Conservation (phyloP, 2,113 vertebrate genomes). For the Riparia riparia region DNA sequence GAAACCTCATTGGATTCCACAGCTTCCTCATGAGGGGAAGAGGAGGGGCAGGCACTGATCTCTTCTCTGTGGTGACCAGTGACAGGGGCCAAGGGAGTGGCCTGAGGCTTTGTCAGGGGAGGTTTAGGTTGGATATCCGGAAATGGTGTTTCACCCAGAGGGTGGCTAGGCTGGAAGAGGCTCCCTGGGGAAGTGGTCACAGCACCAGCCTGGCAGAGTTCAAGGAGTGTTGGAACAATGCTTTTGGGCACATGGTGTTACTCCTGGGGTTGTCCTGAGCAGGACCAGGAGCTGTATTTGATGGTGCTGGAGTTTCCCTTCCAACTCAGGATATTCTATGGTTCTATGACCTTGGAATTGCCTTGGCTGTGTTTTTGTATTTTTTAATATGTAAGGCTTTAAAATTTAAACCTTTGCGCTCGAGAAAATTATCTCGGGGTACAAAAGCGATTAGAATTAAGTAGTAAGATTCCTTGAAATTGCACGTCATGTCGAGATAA, state of each 20-base stretch:
- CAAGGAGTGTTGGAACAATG: not conserved
- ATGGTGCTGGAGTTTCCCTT: not conserved
- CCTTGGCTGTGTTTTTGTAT: not conserved
- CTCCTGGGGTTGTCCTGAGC: not conserved
- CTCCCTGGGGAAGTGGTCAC: not conserved
- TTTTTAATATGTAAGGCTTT: not conserved
- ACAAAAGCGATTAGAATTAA: not conserved
- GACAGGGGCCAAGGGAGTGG: not conserved
- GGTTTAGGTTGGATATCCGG: not conserved
- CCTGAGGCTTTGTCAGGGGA: not conserved
- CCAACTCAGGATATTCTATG: not conserved
- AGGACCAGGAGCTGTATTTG: accelerated
- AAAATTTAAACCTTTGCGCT: not conserved
- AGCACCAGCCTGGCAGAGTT: not conserved
- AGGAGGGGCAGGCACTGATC: not conserved
- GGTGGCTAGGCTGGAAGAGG: accelerated
- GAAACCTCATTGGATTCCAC: not conserved
- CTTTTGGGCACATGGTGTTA: not conserved
- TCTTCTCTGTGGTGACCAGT: not conserved
- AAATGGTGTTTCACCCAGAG: not conserved
- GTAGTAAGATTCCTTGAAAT: not conserved
- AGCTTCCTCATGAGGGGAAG: accelerated
- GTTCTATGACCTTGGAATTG: not conserved
- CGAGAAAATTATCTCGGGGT: not conserved
- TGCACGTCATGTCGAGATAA: not conserved